A percentile compares a stretch with the other conserved stretches of the same genome.
phyloP scores from a whole-genome alignment of 2,113 vertebrate species.

The Benitochromis conjunctus region DNA sequence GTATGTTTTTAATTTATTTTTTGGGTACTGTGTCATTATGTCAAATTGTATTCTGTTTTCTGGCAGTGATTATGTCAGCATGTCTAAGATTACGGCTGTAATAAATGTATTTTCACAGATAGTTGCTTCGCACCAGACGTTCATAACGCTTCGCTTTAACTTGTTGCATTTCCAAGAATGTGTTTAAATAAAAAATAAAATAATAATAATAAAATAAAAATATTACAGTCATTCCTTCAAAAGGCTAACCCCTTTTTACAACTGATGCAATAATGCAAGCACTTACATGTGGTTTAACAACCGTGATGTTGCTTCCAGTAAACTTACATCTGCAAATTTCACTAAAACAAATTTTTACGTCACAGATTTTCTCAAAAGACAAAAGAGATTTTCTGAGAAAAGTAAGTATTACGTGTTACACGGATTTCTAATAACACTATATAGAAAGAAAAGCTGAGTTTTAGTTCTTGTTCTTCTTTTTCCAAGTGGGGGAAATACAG shows the following conservation, averaged over 20 bases:
- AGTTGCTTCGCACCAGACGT: neutral
- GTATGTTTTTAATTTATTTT: neutral
- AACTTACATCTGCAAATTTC: neutral
- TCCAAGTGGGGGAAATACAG: neutral
- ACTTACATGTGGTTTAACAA: accelerated
- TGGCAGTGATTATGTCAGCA: neutral
- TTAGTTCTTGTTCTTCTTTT: neutral
- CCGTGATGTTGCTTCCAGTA: neutral
- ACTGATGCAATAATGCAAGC: neutral
- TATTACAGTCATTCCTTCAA: neutral
- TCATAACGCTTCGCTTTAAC: neutral
- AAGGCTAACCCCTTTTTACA: neutral
- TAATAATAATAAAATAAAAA: too few relatives aligned
- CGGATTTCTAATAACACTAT: neutral
- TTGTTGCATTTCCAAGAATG: neutral
- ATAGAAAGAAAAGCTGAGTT: neutral
- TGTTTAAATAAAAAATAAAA: neutral
- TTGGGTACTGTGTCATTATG: neutral
- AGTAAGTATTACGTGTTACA: neutral
- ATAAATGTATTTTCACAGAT: neutral
- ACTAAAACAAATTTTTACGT: accelerated
- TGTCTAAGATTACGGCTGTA: neutral
- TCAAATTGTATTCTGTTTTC: neutral
- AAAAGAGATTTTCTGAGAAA: accelerated
- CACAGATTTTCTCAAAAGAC: accelerated